Base-by-base conservation (phyloP, 2,888 invertebrate species). In the Leptinotarsa rubiginosa region DNA sequence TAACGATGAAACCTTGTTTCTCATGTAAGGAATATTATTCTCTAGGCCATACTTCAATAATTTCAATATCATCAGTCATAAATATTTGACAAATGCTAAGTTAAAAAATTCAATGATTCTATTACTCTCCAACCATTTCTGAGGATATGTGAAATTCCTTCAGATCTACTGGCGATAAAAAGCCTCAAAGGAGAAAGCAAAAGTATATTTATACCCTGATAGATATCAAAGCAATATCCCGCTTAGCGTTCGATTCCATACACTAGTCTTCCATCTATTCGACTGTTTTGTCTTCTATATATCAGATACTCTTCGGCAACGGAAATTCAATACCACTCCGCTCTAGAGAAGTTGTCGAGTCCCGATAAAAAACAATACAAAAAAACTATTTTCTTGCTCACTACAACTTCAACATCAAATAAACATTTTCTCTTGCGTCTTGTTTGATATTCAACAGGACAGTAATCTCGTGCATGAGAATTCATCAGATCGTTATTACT, bases 351-450 rank as follows among this genome's bases (percentile, higher is more conserved):
- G 20, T 47, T 12, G 47, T 31, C 18, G 16, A 31, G 16, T 49
- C 62, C 49, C 47, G 52, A 64, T 64, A 70, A 70, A 64, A 65
- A 65, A 62, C 47, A 22, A 47, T 59, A 49, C 62, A 59, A 65
- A 70, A 50, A 22, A 64, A 70, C 25, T 65, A 49, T 64, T 64
- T 70, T 70, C 52, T 47, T 3, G 70, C 64, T 64, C 25, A 70
- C 62, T n/a, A 64, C 70, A 31, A 18, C 31, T 22, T 25, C 62
- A 47, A 65, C 70, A 49, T 70, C 70, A 70, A 70, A 70, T 41
- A 13, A 18, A 22, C 3, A 12, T 41, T 22, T 25, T 49, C 41
- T 59, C 64, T 70, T 70, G 50, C 64, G 31, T 25, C n/a, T 12
- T 49, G 25, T 22, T 64, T 65, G 64, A 47, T 25, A 49, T 52